A percentile compares a stretch with the other conserved stretches of the same genome.
Conservation (phyloP, 64 coral and sea anemone genomes). For the Astreopora myriophthalma region DNA sequence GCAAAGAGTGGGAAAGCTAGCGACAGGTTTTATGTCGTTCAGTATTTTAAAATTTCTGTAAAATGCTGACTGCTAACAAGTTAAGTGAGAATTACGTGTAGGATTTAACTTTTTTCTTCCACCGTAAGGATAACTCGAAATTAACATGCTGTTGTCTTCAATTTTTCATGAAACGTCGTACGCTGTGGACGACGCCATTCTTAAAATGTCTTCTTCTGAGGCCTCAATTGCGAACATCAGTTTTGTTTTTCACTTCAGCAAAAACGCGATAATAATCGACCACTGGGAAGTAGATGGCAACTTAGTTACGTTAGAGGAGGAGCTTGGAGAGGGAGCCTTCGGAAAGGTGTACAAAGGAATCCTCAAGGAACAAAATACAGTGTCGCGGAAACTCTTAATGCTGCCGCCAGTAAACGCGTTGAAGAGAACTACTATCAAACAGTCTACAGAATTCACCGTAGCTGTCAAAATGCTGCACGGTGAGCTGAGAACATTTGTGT, state of each 20-base stretch:
- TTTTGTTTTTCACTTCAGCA: neutral
- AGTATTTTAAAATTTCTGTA: no score
- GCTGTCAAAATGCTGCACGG: constrained; percentile 68
- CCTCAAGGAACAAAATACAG: neutral
- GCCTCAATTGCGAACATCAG: neutral
- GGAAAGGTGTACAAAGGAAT: constrained; percentile 49
- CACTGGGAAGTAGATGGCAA: constrained; percentile 29
- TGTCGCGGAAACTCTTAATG: neutral
- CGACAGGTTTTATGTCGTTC: no score
- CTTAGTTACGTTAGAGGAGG: neutral
- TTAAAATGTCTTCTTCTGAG: no score
- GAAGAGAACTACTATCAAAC: neutral
- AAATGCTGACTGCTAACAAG: no score
- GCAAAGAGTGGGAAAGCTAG: no score
- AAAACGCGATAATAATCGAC: neutral
- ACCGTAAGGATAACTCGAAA: no score
- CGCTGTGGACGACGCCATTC: no score
- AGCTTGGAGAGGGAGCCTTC: constrained; percentile 57
- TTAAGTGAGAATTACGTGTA: no score
- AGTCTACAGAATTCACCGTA: neutral
- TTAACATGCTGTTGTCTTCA: no score
- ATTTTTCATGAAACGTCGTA: no score
- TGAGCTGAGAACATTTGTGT: neutral
- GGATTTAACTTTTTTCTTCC: no score
- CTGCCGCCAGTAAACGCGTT: neutral